Evolutionary conservation across 1,140 invertebrate species (phyloP), one percentile per base, ranked within the genome.

Genomic region (Camponotus pennsylvanicus): DNA sequence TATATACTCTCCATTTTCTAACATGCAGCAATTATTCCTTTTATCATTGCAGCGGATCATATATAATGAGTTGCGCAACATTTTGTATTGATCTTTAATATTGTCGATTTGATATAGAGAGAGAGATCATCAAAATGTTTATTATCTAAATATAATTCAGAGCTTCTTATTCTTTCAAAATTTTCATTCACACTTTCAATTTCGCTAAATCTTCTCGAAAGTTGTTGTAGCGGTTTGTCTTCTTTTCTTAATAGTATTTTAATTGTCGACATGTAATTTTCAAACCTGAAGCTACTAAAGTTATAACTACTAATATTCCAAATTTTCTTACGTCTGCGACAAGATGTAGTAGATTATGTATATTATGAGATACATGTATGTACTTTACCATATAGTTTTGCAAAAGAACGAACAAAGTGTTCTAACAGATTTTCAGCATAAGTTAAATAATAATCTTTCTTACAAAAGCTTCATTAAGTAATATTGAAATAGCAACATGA

Each of bases 281-380:
- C 57, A 64, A 89, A 85, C 3, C 63, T 75, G 59, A 87, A 89
- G 6, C 64, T 69, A 13, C 88, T 89, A 37, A 85, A 89, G 15
- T 84, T 67, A 18, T 87, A n/a, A n/a, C n/a, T 7, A 21, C 69
- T 6, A 89, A 64, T 8, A 21, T 11, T 52, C 86, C 88, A 71
- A 79, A 87, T 27, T 49, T 82, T 66, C 55, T 73, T n/a, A 87
- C 88, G 67, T 87, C 82, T 67, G 45, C 37, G 18, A 52, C 37
- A 27, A 89, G 42, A 71, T 89, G 86, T 64, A 84, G 13, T 5
- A 87, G 15, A 64, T 76, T 64, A 27, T 64, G 32, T 66, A 66
- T 78, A 78, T 89, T 89, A 18, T 73, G 71, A n/a, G 86, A 85
- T 4, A 75, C 67, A 37, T 27, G 1, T 52, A 21, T n/a, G n/a